Base-by-base conservation (phyloP, 1,140 invertebrate genomes). In the Wiebesia pumilae region DNA sequence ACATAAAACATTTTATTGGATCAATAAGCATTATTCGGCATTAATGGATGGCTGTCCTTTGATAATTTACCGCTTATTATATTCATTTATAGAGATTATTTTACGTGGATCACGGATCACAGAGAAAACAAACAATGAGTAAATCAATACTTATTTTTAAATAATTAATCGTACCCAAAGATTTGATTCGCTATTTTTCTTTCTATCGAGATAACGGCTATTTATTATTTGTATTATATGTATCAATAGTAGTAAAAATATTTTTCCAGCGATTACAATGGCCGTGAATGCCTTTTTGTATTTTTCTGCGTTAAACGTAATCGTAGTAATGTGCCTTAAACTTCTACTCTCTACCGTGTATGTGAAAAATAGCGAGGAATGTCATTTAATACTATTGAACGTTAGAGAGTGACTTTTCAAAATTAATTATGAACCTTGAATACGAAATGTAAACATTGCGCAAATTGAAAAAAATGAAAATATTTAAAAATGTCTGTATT, bases 331-430 rank as follows among this genome's bases (percentile, higher is more conserved):
- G 6, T 69, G 10, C 14, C 30, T 75, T 24, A 75, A 40, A 75
- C 21, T 10, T 75, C 27, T 43, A 43, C 27, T 43, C 27, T 43
- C 19, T 7, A 75, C 21, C 19, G 10, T 40, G 4, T 54, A 35
- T 54, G 43, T 51, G 9, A 62, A 62, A 58, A 47, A 80, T 65
- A 16, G 3, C 30, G 24, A 9, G 38, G 3, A 81, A 43, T 47
- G 16, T 71, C 38, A 38, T 43, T 81, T 67, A 65, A 65, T 65
- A 35, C 24, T 38, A 65, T 83, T 38, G 58, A 51, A 83, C 33
- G 58, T 73, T 30, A 83, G 35, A 83, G 35, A 82, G 30, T 27
- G 69, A 38, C 30, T 73, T n/a, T 51, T 83, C 47, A 69, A 83
- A 83, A 73, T 81, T 7, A 24, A 81, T 43, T 75, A 43, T 16